These are phyloP conservation scores for Bufo bufo DNA, from an alignment of 2,113 vertebrate genomes.

Conservation along the genomic window DNA sequence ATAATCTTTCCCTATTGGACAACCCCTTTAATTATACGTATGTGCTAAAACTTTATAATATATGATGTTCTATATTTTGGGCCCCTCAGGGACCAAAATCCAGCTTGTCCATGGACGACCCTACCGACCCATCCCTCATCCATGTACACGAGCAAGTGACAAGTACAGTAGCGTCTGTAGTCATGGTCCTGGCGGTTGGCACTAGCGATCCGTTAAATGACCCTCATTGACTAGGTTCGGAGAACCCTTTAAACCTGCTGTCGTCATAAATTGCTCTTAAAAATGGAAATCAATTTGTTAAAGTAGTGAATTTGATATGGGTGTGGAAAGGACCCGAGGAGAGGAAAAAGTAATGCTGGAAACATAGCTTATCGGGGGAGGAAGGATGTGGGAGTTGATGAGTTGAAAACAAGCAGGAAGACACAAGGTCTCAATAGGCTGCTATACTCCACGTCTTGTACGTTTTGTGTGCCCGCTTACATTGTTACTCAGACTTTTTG, in stretches of 20 bases:
- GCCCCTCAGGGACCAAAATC: no score
- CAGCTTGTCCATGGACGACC: neutral
- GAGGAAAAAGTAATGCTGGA: constrained; percentile 60
- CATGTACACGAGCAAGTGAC: neutral
- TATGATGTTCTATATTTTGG: neutral
- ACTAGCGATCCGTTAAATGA: neutral
- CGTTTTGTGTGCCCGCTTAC: neutral
- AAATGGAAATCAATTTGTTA: neutral
- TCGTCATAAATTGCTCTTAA: neutral
- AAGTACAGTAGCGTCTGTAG: neutral
- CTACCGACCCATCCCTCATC: neutral
- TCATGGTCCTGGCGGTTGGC: neutral
- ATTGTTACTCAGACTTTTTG: neutral
- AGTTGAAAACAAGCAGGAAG: constrained; percentile 64
- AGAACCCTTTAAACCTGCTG: neutral
- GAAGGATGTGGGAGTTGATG: constrained; percentile 69
- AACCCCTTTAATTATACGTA: no score
- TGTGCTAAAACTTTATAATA: no score
- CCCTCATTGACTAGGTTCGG: neutral
- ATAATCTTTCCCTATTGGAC: no score
- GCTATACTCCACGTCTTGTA: constrained; percentile 53
- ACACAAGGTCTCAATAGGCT: constrained; percentile 62
- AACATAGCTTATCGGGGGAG: constrained; percentile 62
- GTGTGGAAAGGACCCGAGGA: constrained; percentile 50
- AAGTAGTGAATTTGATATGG: constrained; percentile 14